phyloP scores from a whole-genome alignment of 2,888 invertebrate genomes.

The Hyppa rectilinea region DNA sequence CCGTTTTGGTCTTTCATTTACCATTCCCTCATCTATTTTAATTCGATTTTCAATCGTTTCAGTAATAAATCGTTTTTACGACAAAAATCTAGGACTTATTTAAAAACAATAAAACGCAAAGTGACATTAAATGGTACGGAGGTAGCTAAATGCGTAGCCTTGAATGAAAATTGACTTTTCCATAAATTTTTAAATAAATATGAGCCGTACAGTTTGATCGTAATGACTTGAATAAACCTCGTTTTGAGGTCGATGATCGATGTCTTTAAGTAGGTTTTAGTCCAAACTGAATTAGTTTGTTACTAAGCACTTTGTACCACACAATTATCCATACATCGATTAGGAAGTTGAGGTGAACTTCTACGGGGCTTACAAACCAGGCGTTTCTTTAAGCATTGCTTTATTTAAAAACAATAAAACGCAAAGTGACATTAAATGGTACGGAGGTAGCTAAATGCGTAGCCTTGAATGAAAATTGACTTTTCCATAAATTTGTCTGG shows the following conservation, averaged over 20 bases:
- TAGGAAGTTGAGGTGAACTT: too few relatives aligned
- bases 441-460: conserved; percentile 48
- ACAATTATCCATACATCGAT: not conserved
- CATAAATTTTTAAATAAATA: conserved; percentile 58
- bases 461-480: conserved; percentile 63
- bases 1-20: conserved; percentile 30
- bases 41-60: conserved; percentile 35
- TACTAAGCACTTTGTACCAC: not conserved
- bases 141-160: conserved; percentile 55
- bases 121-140: conserved; percentile 49
- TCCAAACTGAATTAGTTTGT: conserved; percentile 17
- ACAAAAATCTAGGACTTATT: conserved; percentile 58
- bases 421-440: conserved; percentile 51
- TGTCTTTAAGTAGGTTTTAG: conserved; percentile 25
- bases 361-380: too few relatives aligned
- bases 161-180: conserved; percentile 63
- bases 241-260: conserved; percentile 27
- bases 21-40: conserved; percentile 37
- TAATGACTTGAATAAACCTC: conserved; percentile 51
- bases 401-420: conserved; percentile 63
- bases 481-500: conserved; percentile 53
- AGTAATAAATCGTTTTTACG: conserved; percentile 59
- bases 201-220: conserved; percentile 40
- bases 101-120: conserved; percentile 61
- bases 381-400: too few relatives aligned